These are phyloP conservation scores for Hexactinellida sp. DNA, from an alignment of 37 sponge, comb jelly and placozoan genomes.

Conservation along the genomic window DNA sequence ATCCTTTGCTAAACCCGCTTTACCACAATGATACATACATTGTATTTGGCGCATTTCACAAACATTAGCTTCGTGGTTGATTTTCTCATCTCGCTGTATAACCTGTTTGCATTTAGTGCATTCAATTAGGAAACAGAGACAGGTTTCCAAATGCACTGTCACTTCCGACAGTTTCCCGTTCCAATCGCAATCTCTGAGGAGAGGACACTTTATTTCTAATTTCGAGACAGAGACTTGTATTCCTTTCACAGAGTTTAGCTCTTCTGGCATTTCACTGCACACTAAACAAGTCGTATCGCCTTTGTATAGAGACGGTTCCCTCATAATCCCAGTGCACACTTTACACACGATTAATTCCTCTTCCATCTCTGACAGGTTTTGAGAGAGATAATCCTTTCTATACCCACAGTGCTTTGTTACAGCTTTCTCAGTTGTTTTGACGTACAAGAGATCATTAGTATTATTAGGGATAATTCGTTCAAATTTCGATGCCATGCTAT, in stretches of 20 bases:
- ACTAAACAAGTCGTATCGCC: background rate
- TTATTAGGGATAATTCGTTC: background rate
- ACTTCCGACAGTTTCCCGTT: background rate
- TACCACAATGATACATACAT: background rate
- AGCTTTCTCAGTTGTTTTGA: background rate
- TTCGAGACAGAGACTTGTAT: background rate
- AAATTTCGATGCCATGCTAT: background rate
- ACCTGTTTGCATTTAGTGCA: background rate
- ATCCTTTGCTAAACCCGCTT: background rate
- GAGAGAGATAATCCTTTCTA: background rate
- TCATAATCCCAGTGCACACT: background rate
- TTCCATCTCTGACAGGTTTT: background rate
- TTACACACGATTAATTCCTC: background rate
- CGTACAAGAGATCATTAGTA: background rate
- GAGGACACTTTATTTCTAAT: conserved; percentile 15
- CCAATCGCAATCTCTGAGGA: conserved; percentile 7
- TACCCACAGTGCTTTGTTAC: background rate
- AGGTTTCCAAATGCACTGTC: background rate
- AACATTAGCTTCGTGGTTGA: background rate
- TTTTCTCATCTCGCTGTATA: background rate
- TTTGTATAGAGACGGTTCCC: background rate
- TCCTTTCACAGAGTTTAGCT: background rate
- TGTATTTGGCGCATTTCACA: background rate
- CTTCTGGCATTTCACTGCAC: background rate
- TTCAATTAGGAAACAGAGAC: background rate